Evolutionary conservation across 2,888 invertebrate species (phyloP).

Genomic region (Melieria omissa): DNA sequence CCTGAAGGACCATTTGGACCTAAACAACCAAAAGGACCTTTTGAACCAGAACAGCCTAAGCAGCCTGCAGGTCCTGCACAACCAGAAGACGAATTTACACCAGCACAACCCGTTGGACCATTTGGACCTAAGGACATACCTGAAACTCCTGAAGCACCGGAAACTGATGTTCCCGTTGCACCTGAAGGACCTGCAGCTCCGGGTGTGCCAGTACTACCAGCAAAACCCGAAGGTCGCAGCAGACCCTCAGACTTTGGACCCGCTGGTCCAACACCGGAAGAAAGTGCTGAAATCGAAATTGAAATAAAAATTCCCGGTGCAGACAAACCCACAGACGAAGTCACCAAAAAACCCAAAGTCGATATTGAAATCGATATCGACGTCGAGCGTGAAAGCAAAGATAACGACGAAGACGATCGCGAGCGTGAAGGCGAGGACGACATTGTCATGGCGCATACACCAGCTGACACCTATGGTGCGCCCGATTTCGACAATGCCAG

Average conservation of each 20-base stretch:
- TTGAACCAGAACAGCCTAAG: no score
- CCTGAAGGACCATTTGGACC: no score
- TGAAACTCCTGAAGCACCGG: no score
- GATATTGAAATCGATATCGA: conserved; percentile 39
- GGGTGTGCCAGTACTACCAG: neutral
- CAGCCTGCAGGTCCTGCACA: no score
- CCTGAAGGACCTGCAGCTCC: no score
- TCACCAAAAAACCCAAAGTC: conserved; percentile 44
- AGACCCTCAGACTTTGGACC: no score
- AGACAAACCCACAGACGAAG: neutral
- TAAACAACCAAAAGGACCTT: no score
- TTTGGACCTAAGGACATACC: no score
- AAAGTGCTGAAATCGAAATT: neutral
- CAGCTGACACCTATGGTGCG: conserved; percentile 56
- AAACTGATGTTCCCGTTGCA: no score
- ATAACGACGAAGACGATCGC: conserved; percentile 17
- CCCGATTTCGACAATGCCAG: conserved; percentile 40
- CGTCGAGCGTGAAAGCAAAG: conserved; percentile 31
- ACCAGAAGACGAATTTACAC: no score
- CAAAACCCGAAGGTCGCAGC: neutral
- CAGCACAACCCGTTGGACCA: no score
- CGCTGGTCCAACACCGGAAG: neutral
- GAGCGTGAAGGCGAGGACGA: conserved; percentile 24
- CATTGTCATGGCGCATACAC: conserved; percentile 46
- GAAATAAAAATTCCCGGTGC: neutral